Evolutionary conservation across 2,113 vertebrate species (phyloP).

Genomic region (Herpetotheres cachinnans): DNA sequence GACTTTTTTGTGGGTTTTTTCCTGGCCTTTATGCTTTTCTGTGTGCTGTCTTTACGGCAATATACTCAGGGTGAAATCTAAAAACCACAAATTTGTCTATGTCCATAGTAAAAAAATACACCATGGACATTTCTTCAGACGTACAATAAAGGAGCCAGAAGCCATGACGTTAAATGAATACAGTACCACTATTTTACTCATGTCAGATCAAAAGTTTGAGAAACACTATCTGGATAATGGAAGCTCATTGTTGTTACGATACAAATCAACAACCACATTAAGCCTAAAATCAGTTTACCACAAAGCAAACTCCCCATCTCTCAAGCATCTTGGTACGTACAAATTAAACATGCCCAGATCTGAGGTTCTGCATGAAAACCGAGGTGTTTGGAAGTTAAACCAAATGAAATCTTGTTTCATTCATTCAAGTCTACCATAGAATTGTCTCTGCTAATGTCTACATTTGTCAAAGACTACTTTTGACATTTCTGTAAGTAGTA

Average conservation of each 20-base stretch:
- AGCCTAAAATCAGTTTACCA: background rate
- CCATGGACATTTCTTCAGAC: background rate
- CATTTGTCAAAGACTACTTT: background rate
- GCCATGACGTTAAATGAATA: background rate
- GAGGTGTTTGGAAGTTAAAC: background rate
- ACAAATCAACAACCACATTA: background rate
- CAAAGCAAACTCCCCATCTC: conserved; percentile 6
- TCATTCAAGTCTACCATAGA: background rate
- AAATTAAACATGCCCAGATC: conserved; percentile 16
- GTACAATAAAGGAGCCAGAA: background rate
- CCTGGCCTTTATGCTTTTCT: background rate
- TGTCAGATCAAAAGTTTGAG: conserved; percentile 1
- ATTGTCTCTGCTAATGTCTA: background rate
- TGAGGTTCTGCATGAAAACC: conserved; percentile 9
- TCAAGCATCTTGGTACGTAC: background rate
- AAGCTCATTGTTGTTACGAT: background rate
- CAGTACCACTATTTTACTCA: background rate
- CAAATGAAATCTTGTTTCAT: background rate
- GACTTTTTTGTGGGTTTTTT: background rate
- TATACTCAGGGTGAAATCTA: background rate
- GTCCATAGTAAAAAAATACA: background rate
- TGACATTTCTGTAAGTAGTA: background rate
- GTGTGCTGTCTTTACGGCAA: background rate
- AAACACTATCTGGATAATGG: background rate
- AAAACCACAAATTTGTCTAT: background rate